Conservation (phyloP, 2,888 invertebrate species). For the Conistra vaccinii region DNA sequence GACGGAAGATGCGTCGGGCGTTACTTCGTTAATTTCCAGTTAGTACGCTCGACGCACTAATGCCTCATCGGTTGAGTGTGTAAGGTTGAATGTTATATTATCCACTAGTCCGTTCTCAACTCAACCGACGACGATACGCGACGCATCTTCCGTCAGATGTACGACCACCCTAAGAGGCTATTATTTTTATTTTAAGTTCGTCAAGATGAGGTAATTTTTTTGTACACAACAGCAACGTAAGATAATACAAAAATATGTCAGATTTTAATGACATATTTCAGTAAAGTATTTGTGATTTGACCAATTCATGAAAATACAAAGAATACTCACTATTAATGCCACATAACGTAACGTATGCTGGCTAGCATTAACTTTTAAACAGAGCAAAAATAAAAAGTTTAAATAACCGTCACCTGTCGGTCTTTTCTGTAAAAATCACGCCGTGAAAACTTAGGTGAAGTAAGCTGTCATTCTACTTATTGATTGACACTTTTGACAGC, state of each 20-base stretch:
- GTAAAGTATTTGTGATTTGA: background rate
- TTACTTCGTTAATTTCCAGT: background rate
- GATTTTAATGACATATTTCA: background rate
- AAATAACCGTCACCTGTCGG: too few relatives aligned
- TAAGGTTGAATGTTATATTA: background rate
- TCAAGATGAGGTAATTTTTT: background rate
- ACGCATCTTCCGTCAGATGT: background rate
- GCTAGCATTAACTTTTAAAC: background rate
- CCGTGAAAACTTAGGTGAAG: too few relatives aligned
- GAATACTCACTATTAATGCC: background rate
- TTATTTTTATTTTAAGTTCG: constrained; percentile 1
- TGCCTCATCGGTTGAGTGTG: background rate
- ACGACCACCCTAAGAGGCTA: background rate
- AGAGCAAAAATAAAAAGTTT: background rate
- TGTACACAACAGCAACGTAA: background rate
- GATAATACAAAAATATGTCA: background rate
- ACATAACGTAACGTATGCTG: constrained; percentile 44
- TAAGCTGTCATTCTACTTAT: too few relatives aligned
- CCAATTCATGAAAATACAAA: background rate
- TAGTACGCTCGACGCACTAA: background rate
- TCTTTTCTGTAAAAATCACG: too few relatives aligned
- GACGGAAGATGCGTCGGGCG: background rate
- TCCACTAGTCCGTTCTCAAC: background rate
- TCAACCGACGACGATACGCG: background rate
- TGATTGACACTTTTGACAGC: too few relatives aligned